Evolutionary conservation across 2,797 vertebrate species (phyloP), one percentile per base, ranked within the genome.

Genomic region (Champsocephalus gunnari): DNA sequence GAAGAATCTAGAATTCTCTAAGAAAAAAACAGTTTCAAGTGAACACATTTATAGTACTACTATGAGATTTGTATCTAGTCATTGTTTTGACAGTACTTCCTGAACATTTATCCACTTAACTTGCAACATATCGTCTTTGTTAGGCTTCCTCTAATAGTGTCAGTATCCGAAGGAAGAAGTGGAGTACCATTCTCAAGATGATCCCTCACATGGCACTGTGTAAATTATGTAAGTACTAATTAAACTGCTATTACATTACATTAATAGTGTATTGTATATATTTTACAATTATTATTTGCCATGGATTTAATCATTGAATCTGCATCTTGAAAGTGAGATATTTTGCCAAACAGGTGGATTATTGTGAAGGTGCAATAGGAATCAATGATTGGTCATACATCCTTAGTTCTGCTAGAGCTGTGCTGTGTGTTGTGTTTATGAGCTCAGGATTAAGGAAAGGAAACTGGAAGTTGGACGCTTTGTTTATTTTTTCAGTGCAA

Each of bases 211-310:
- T 81, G 84, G 77, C 82, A 0, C 82, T 92, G 8, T 92, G 90
- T 64, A 94, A 90, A 74, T 78, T 91, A 56, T 87, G 92, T 93
- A 71, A 87, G 91, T 91, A 66, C 21, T 1, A 51, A 2, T 65
- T 19, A 2, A 13, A 12, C 14, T 28, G 2, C 34, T n/a, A 5
- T 38, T 38, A 57, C n/a, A 61, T 28, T 4, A 66, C 5, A 0
- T 38, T 45, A 4, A 1, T n/a, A 14, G 2, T 1, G 21, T 38
- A 41, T 48, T 28, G 12, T 0, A 34, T 62, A 0, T 6, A 12
- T 50, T 43, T 5, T 62, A 3, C 11, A 49, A 51, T 55, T 4
- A 3, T 50, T 57, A 1, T 47, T 9, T 66, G 8, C 17, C n/a
- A 10, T 54, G 1, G 21, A 7, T 2, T 53, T 9, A 16, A 47